These are phyloP conservation scores for Criorhina ranunculi DNA, from an alignment of 2,888 invertebrate genomes.

Conservation along the genomic window DNA sequence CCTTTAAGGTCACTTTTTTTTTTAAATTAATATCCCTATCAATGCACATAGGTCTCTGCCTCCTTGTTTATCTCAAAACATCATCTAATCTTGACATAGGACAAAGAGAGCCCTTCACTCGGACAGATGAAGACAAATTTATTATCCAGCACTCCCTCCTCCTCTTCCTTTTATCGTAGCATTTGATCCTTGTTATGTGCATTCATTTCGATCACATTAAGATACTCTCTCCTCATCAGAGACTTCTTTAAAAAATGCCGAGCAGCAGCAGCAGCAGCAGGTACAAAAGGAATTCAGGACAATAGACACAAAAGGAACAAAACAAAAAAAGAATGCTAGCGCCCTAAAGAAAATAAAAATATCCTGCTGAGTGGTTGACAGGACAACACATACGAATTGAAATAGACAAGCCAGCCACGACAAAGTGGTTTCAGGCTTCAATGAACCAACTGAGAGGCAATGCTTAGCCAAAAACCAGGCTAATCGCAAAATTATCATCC, in stretches of 20 bases:
- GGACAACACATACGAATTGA: slow-evolving; percentile 44
- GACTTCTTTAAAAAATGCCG: slow-evolving; percentile 33
- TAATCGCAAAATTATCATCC: slow-evolving; percentile 76
- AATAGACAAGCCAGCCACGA: slow-evolving; percentile 57
- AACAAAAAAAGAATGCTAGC: slow-evolving; percentile 55
- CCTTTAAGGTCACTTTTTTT: slow-evolving; percentile 39
- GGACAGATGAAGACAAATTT: slow-evolving; percentile 77
- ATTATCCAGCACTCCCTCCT: slow-evolving; percentile 65
- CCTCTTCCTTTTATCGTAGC: background rate
- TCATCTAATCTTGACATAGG: slow-evolving; percentile 73
- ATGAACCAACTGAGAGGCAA: slow-evolving; percentile 36
- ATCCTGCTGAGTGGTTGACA: slow-evolving; percentile 67
- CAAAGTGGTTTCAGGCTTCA: slow-evolving; percentile 72
- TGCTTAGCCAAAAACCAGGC: slow-evolving; percentile 54
- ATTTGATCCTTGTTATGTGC: slow-evolving; percentile 61
- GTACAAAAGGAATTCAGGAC: slow-evolving; percentile 44
- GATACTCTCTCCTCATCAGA: slow-evolving; percentile 53
- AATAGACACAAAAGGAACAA: slow-evolving; percentile 35
- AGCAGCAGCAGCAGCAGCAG: slow-evolving; percentile 39
- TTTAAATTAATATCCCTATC: slow-evolving; percentile 65
- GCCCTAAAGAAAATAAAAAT: slow-evolving; percentile 68
- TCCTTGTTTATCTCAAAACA: slow-evolving; percentile 75
- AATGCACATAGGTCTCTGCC: slow-evolving; percentile 62
- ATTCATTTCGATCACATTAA: slow-evolving; percentile 73
- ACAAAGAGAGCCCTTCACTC: slow-evolving; percentile 61